Base-by-base conservation (phyloP, 2,113 vertebrate species). In the Vulpes lagopus region DNA sequence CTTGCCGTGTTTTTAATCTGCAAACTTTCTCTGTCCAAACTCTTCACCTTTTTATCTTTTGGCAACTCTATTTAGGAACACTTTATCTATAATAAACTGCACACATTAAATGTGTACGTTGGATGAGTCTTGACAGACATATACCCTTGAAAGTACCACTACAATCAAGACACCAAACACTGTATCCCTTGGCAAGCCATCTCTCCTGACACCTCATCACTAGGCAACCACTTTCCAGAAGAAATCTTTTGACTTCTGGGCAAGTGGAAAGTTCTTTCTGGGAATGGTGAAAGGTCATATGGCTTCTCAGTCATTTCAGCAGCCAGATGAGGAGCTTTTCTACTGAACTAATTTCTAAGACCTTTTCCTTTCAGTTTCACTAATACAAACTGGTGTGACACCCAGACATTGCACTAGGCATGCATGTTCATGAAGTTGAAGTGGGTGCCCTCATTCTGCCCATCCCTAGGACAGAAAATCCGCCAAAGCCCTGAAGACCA, bases 331-430 rank as follows among this genome's bases (percentile, higher is more conserved):
- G 86, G 38, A 89, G 10, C 0, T 85, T 53, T 92, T 65, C 17
- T 38, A 64, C 55, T 49, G 23, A 91, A 81, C 92, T 60, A 38
- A 76, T 62, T 94, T 84, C 23, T 60, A 60, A 22, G 11, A 2
- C n/a, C 76, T 35, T 64, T 49, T 43, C 17, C n/a, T 86, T 87
- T 96, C 73, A 79, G 25, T 88, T 92, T 89, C 12, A 78, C 62
- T 95, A 91, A 49, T 57, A 86, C 14, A 78, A 91, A 86, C 19
- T 78, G n/a, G 19, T 55, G 8, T 74, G 23, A 16, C 55, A 94
- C 55, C 1, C 2, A 80, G 81, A 83, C 38, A 65, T 35, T 60
- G 17, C 23, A 62, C 32, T 19, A 89, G 22, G 60, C 15, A 12
- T 69, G 19, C 15, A 12, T 69, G 19, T 35, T 73, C 38, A 62